A percentile compares a stretch with the other conserved stretches of the same genome.
phyloP scores from a whole-genome alignment of 2,113 vertebrate species.

The Picathartes gymnocephalus region DNA sequence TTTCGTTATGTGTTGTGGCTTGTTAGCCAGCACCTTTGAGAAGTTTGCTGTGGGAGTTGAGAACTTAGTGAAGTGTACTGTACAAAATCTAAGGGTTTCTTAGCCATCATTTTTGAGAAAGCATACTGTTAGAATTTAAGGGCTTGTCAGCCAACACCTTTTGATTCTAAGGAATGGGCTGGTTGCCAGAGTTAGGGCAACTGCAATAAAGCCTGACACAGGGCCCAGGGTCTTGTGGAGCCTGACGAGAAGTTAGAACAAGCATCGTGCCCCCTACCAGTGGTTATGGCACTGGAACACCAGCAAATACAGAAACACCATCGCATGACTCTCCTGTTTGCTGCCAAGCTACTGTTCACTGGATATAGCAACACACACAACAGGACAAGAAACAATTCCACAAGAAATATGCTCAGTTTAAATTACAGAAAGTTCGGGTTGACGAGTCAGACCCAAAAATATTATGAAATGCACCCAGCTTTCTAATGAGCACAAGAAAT shows the following conservation, averaged over 20 bases:
- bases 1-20: not conserved
- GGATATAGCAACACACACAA: not conserved
- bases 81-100: not conserved
- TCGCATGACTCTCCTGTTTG: not conserved
- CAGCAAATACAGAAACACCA: not conserved
- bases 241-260: accelerated
- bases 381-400: not conserved
- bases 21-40: not conserved
- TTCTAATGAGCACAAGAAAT: not conserved
- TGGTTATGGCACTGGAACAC: not conserved
- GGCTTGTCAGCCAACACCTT: not conserved
- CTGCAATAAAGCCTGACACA: not conserved
- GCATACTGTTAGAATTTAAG: not conserved
- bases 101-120: not conserved
- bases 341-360: not conserved
- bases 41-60: not conserved
- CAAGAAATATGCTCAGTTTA: not conserved
- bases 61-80: not conserved
- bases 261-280: accelerated
- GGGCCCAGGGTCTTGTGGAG: not conserved
- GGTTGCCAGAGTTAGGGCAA: accelerated
- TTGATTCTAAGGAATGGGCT: not conserved
- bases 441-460: not conserved
- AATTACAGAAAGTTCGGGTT: not conserved
- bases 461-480: not conserved